Evolutionary conservation across 92 coral and sea anemone genomes (phyloP).

Genomic region (Chrysogorgia sp.): DNA sequence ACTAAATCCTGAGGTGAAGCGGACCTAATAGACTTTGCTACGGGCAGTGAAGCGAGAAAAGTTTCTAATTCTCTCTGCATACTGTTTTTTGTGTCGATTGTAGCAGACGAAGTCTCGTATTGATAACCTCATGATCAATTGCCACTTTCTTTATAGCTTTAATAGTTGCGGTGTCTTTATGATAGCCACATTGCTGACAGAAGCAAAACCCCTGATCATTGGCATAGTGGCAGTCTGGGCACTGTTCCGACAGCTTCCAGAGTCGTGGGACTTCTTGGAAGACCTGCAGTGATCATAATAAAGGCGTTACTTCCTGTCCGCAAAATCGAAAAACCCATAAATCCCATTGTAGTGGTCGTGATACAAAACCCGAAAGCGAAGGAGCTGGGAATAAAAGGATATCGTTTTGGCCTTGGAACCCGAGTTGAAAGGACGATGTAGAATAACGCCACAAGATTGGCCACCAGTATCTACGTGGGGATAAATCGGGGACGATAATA

Average conservation of each 20-base stretch:
- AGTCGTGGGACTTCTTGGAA: too few species aligned
- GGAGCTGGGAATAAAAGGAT: not conserved
- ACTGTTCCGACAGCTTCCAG: not conserved
- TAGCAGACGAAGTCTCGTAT: too few species aligned
- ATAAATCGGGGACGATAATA: not conserved
- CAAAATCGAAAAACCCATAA: not conserved
- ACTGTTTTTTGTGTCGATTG: not conserved
- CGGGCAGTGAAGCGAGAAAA: constrained; percentile 11
- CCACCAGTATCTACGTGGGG: not conserved
- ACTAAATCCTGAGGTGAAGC: constrained; percentile 24
- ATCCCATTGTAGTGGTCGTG: too few species aligned
- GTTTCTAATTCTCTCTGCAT: not conserved
- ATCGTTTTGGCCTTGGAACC: not conserved
- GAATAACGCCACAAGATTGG: not conserved
- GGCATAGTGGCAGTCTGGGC: constrained; percentile 6
- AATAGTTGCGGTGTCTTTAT: not conserved
- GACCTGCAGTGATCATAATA: too few species aligned
- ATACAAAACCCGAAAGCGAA: too few species aligned
- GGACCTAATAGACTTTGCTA: constrained; percentile 13
- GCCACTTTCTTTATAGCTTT: too few species aligned
- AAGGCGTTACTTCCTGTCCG: not conserved
- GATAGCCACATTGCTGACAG: constrained; percentile 27
- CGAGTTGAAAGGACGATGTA: not conserved
- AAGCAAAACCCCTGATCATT: constrained; percentile 5
- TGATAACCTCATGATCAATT: too few species aligned